Percentiles rank a stretch among this genome's conserved stretches.
Evolutionary conservation across 1,140 invertebrate species (phyloP).

Genomic region (Zophobas atratus): DNA sequence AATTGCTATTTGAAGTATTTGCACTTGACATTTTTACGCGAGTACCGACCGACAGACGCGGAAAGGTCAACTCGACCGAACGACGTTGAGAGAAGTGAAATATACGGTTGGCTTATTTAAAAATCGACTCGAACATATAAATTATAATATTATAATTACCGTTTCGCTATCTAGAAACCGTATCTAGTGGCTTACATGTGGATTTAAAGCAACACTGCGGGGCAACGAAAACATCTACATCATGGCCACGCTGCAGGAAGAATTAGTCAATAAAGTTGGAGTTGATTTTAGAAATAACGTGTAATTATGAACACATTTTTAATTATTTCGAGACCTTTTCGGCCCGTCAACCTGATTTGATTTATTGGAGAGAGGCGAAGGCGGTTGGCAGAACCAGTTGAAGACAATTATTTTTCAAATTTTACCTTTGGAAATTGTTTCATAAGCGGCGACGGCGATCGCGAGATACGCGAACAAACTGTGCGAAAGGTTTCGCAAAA

Average conservation of each 20-base stretch:
- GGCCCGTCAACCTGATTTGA: too few relatives aligned
- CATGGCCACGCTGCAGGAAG: neutral
- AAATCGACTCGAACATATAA: conserved; percentile 37
- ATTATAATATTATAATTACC: conserved; percentile 44
- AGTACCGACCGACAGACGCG: neutral
- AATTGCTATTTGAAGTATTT: conserved; percentile 22
- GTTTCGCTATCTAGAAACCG: conserved; percentile 34
- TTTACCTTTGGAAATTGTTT: too few relatives aligned
- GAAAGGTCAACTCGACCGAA: conserved; percentile 22
- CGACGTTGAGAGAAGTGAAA: neutral
- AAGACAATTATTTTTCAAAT: too few relatives aligned
- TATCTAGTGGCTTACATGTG: conserved; percentile 29
- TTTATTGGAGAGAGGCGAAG: too few relatives aligned
- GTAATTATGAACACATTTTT: too few relatives aligned
- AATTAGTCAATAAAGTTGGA: neutral
- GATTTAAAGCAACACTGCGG: conserved; percentile 20
- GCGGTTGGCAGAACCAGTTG: too few relatives aligned
- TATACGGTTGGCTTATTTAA: conserved; percentile 13
- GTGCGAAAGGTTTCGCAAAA: too few relatives aligned
- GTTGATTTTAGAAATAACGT: neutral
- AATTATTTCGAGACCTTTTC: too few relatives aligned
- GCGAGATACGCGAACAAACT: too few relatives aligned
- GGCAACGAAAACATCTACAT: conserved; percentile 30
- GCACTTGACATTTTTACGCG: conserved; percentile 22
- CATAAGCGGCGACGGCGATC: too few relatives aligned